Base-by-base conservation (phyloP, 2,797 vertebrate genomes). In the Thamnophis elegans region DNA sequence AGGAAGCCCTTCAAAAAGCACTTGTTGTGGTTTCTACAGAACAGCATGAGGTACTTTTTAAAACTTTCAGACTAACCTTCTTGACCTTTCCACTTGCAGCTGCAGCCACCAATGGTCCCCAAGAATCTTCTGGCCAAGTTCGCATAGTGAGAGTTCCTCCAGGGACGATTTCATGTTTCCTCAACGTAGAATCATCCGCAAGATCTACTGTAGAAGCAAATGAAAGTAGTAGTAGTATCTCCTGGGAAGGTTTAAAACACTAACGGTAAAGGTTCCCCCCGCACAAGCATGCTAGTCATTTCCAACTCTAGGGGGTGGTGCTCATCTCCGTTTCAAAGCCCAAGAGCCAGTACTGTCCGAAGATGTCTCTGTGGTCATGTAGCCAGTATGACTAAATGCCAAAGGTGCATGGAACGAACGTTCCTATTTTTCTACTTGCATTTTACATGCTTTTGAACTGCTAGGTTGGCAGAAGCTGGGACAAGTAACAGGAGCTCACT, bases 61-160 rank as follows among this genome's bases (percentile, higher is more conserved):
- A 92, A 91, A 11, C 10, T n/a, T 5, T 0, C 42, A 60, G 47
- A 91, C 68, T 94, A 60, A 98, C 98, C 97, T 96, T 96, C 6
- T 0, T 16, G n/a, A 92, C 73, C 12, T 97, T 94, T 82, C 97
- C 98, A 90, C 94, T 93, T 42, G 93, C 96, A 2, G 97, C 97
- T 2, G 97, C 97, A 58, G 93, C 54, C 28, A 98, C 96, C 25
- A 98, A 96, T 2, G 92, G 94, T 0, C 90, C 87, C 97, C 97
- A 97, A 58, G 96, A 96, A n/a, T 97, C 97, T 5, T 97, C 95
- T 42, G 55, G 62, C 98, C 98, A 98, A 89, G 97, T 59, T 12
- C 90, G 16, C 93, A 97, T 78, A 0, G 91, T 96, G 13, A 98
- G 88, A 1, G 92, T 95, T 13, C 96, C 97, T 1, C 97, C 96